Percentiles rank a stretch among this genome's conserved stretches.
Evolutionary conservation across 2,888 invertebrate genomes (phyloP).

Genomic region (Calliscelio sp.): DNA sequence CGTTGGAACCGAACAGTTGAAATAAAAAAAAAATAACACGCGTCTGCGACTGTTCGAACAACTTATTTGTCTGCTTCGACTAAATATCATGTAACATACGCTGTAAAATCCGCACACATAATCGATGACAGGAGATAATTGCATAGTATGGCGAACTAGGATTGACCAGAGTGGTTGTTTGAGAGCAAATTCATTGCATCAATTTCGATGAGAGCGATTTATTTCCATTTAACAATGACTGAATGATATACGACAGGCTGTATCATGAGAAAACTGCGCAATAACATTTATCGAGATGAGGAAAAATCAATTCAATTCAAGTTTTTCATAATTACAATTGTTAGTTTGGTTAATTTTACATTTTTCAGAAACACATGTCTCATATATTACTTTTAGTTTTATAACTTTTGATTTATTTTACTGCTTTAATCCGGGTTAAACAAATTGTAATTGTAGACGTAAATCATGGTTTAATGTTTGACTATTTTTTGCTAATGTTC

Average conservation of each 20-base stretch:
- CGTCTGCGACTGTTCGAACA: conserved; percentile 4
- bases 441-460: too few species aligned
- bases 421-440: too few species aligned
- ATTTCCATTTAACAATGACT: conserved; percentile 60
- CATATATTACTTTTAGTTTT: too few species aligned
- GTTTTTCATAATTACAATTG: too few species aligned
- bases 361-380: too few species aligned
- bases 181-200: conserved; percentile 58
- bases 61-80: conserved; percentile 42
- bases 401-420: too few species aligned
- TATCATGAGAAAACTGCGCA: conserved; percentile 24
- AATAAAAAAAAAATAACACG: conserved; percentile 13
- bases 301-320: conserved; percentile 12
- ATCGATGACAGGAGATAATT: conserved; percentile 67
- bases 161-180: conserved; percentile 60
- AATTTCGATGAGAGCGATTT: conserved; percentile 47
- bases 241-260: conserved; percentile 43
- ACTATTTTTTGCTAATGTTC: too few species aligned
- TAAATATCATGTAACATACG: conserved; percentile 64
- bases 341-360: too few species aligned
- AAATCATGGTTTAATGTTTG: too few species aligned
- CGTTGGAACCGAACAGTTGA: conserved; percentile 11
- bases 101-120: conserved; percentile 66
- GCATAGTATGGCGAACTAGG: conserved; percentile 52
- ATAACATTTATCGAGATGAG: conserved; percentile 1